Percentiles rank a stretch among this genome's conserved stretches.
Conservation (phyloP, 2,113 vertebrate genomes). For the Chelonoidis abingdonii region DNA sequence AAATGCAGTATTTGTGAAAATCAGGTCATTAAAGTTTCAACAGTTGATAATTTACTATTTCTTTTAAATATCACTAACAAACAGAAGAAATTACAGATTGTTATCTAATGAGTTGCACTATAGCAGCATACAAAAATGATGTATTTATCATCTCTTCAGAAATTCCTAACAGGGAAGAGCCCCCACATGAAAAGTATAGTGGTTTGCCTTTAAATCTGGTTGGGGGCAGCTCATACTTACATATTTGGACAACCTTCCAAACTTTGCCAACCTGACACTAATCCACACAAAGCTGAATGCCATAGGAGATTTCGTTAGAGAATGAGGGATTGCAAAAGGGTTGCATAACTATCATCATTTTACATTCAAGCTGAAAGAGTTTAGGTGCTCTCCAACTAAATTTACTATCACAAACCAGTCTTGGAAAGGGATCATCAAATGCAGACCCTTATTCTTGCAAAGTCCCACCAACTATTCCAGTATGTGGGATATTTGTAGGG, state of each 20-base stretch:
- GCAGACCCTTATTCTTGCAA: not conserved
- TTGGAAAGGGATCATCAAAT: not conserved
- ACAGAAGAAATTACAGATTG: not conserved
- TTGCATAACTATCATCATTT: not conserved
- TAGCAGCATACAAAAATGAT: conserved; percentile 13
- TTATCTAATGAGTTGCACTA: conserved; percentile 1
- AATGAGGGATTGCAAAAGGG: not conserved
- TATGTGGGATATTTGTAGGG: not conserved
- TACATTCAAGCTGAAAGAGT: fast-evolving
- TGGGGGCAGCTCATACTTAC: not conserved
- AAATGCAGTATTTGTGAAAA: fast-evolving
- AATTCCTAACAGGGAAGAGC: not conserved
- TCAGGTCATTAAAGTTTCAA: not conserved
- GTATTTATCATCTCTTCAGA: not conserved
- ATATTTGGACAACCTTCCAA: not conserved
- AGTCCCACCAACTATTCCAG: not conserved
- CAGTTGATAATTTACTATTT: not conserved
- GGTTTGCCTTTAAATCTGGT: not conserved
- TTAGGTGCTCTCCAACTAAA: not conserved
- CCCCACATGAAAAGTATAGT: not conserved
- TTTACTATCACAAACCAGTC: not conserved
- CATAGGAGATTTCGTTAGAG: not conserved
- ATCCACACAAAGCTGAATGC: not conserved
- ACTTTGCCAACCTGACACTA: not conserved
- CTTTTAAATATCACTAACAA: conserved; percentile 7